A percentile compares a stretch with the other conserved stretches of the same genome.
Conservation (phyloP, 1,140 invertebrate genomes). For the Psilanteris sp. region DNA sequence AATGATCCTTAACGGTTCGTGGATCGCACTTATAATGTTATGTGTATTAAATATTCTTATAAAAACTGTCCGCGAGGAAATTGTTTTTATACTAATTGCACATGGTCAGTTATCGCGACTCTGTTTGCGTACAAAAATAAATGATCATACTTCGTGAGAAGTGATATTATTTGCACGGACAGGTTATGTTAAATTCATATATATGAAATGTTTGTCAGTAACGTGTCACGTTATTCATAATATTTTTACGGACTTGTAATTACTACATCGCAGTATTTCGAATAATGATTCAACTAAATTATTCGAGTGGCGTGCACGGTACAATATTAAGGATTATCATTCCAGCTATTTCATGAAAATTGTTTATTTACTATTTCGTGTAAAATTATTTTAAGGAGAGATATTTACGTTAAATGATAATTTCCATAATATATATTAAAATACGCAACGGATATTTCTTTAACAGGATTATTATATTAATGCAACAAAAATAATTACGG, state of each 20-base stretch:
- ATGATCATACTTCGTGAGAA: conserved; percentile 1
- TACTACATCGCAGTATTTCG: neutral
- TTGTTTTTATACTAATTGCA: conserved; percentile 23
- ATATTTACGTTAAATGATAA: too few species aligned
- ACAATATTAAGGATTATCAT: neutral
- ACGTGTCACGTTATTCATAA: conserved; percentile 2
- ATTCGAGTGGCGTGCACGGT: neutral
- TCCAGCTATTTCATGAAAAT: neutral
- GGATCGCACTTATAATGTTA: too few species aligned
- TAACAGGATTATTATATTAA: too few species aligned
- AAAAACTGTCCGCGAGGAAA: conserved; percentile 7
- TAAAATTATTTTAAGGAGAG: too few species aligned
- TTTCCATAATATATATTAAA: too few species aligned
- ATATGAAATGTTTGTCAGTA: conserved; percentile 8
- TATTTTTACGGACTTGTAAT: conserved; percentile 3
- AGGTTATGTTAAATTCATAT: conserved; percentile 8
- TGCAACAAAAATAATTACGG: too few species aligned
- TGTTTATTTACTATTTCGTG: neutral
- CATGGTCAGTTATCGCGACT: neutral
- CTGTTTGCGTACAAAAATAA: neutral
- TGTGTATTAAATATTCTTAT: conserved; percentile 12
- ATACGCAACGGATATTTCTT: too few species aligned
- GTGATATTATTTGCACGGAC: conserved; percentile 7
- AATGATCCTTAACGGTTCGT: too few species aligned
- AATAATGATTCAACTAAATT: too few species aligned